Evolutionary conservation across 1,140 invertebrate species (phyloP).

Genomic region (Temnothorax curvispinosus): DNA sequence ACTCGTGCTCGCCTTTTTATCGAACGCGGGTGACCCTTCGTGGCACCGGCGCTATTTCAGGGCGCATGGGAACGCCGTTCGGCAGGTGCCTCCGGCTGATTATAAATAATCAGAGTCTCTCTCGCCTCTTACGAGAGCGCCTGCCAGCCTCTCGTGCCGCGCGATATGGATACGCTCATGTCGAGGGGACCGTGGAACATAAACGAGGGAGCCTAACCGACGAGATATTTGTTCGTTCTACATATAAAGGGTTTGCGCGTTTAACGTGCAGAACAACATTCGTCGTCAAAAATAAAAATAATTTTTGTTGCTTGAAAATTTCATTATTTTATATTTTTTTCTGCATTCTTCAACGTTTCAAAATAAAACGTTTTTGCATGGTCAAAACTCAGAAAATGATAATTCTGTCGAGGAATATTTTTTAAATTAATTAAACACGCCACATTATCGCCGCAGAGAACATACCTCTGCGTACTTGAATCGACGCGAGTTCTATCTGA

Average conservation of each 20-base stretch:
- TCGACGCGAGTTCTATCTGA: neutral
- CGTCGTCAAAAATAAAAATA: neutral
- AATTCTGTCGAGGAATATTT: neutral
- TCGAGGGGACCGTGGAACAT: slow-evolving; percentile 50
- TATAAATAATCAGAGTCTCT: slow-evolving; percentile 79
- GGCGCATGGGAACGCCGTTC: slow-evolving; percentile 78
- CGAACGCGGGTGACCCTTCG: slow-evolving; percentile 51
- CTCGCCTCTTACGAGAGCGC: slow-evolving; percentile 49
- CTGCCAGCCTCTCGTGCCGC: slow-evolving; percentile 31
- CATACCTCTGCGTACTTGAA: neutral
- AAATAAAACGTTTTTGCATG: neutral
- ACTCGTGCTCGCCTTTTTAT: slow-evolving; percentile 74
- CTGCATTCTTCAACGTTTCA: neutral
- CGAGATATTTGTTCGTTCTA: slow-evolving; percentile 53
- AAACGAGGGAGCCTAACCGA: slow-evolving; percentile 34
- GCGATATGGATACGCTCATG: slow-evolving; percentile 51
- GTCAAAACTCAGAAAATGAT: neutral
- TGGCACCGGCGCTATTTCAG: slow-evolving; percentile 75
- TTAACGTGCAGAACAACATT: neutral
- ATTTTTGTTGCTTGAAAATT: neutral
- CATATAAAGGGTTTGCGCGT: neutral
- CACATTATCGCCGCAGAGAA: neutral
- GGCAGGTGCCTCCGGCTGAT: slow-evolving; percentile 78
- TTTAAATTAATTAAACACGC: neutral
- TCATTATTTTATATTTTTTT: neutral